Evolutionary conservation across 2,797 vertebrate species (phyloP).

Genomic region (Chaetodon trifasciatus): DNA sequence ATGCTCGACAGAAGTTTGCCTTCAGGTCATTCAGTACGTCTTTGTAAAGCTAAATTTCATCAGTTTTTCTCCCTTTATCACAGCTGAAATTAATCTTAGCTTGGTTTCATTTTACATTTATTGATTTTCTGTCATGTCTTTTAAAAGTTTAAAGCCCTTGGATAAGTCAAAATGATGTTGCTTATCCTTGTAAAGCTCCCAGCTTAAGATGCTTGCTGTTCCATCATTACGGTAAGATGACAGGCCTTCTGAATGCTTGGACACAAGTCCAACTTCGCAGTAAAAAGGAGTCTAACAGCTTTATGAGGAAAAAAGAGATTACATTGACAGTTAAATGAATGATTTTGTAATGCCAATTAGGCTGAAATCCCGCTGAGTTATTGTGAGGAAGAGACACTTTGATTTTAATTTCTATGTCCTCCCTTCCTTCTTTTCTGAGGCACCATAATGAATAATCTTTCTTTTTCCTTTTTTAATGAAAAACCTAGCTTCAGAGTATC

Average conservation of each 20-base stretch:
- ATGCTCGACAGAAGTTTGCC: conserved; percentile 60
- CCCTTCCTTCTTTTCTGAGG: conserved; percentile 11
- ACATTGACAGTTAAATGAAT: conserved; percentile 52
- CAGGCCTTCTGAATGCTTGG: conserved; percentile 46
- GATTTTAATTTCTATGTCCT: conserved; percentile 29
- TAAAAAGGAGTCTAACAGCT: conserved; percentile 38
- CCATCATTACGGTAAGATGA: conserved; percentile 61
- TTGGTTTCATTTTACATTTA: conserved; percentile 68
- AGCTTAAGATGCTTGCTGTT: conserved; percentile 41
- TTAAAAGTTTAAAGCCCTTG: conserved; percentile 61
- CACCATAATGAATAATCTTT: conserved; percentile 17
- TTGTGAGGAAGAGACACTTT: conserved; percentile 28
- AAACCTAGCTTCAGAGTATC: conserved; percentile 11
- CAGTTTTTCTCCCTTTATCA: conserved; percentile 44
- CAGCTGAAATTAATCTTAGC: conserved; percentile 52
- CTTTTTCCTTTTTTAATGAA: conserved; percentile 13
- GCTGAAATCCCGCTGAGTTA: conserved; percentile 39
- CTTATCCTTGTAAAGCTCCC: conserved; percentile 65
- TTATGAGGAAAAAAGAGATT: conserved; percentile 32
- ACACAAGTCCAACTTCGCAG: conserved; percentile 45
- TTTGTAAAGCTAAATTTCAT: conserved; percentile 58
- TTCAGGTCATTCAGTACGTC: conserved; percentile 51
- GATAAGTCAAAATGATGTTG: conserved; percentile 62
- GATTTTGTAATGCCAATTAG: conserved; percentile 56
- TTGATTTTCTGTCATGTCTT: conserved; percentile 69